These are phyloP conservation scores for Brachyalestes nurse DNA, from an alignment of 2,797 vertebrate species.

Conservation along the genomic window DNA sequence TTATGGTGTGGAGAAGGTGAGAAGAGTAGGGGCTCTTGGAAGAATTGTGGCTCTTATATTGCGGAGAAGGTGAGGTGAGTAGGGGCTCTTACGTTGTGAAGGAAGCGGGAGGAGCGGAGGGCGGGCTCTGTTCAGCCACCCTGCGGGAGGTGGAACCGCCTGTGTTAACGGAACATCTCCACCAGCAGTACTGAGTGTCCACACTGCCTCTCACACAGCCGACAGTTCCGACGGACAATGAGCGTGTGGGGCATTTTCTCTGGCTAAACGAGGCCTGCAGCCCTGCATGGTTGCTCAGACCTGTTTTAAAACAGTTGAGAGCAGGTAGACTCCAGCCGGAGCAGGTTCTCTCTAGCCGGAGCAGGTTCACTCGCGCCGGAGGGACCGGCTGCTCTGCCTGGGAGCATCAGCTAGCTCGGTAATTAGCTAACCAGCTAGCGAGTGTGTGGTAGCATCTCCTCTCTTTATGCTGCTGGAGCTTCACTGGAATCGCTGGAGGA, in stretches of 20 bases:
- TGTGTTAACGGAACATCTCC: neutral
- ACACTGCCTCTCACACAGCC: no score
- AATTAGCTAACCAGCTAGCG: neutral
- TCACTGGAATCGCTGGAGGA: neutral
- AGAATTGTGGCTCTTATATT: no score
- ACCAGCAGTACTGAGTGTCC: neutral
- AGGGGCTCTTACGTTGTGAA: conserved; percentile 21
- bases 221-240: no score
- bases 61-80: no score
- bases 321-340: no score
- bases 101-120: conserved; percentile 23
- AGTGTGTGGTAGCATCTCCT: neutral
- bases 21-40: no score
- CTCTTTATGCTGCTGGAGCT: neutral
- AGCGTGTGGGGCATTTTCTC: neutral
- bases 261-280: neutral
- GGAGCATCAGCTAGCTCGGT: neutral
- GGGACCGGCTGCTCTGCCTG: no score
- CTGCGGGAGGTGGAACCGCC: neutral
- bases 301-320: neutral
- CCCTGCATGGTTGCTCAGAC: neutral
- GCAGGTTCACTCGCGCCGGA: no score
- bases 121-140: conserved; percentile 4
- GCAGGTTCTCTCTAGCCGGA: no score
- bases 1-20: no score